Percentiles rank a stretch among this genome's conserved stretches.
Evolutionary conservation across 2,888 invertebrate genomes (phyloP).

Genomic region (Xanthia togata): DNA sequence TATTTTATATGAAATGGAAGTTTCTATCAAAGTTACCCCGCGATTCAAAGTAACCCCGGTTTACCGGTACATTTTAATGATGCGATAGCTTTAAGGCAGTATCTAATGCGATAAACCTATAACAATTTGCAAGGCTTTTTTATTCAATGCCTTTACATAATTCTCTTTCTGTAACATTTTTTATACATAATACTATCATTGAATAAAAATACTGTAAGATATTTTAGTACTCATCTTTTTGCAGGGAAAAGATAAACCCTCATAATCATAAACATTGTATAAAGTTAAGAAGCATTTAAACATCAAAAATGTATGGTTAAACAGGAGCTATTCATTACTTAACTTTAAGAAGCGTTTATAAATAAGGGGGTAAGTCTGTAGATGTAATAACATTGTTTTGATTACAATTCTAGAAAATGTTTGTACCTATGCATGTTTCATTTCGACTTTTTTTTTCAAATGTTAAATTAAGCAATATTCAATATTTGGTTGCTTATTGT

Average conservation of each 20-base stretch:
- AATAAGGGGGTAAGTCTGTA: too few species aligned
- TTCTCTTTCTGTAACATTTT: neutral
- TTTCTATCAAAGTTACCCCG: too few species aligned
- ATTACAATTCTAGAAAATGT: neutral
- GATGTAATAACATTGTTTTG: neutral
- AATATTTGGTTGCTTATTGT: neutral
- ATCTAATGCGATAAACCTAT: neutral
- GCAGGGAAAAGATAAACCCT: neutral
- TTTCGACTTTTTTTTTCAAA: neutral
- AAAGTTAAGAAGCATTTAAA: too few species aligned
- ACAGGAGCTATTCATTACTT: too few species aligned
- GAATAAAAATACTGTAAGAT: conserved; percentile 4
- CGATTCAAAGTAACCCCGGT: too few species aligned
- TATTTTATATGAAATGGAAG: too few species aligned
- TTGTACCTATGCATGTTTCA: neutral
- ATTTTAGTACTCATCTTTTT: conserved; percentile 5
- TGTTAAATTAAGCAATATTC: neutral
- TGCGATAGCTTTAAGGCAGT: neutral
- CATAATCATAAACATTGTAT: too few species aligned
- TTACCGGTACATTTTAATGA: too few species aligned
- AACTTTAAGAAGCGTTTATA: too few species aligned
- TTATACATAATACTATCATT: neutral
- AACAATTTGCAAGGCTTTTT: neutral
- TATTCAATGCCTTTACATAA: neutral
- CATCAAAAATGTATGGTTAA: too few species aligned